Base-by-base conservation (phyloP, 2,113 vertebrate genomes). In the Climacteris rufus region DNA sequence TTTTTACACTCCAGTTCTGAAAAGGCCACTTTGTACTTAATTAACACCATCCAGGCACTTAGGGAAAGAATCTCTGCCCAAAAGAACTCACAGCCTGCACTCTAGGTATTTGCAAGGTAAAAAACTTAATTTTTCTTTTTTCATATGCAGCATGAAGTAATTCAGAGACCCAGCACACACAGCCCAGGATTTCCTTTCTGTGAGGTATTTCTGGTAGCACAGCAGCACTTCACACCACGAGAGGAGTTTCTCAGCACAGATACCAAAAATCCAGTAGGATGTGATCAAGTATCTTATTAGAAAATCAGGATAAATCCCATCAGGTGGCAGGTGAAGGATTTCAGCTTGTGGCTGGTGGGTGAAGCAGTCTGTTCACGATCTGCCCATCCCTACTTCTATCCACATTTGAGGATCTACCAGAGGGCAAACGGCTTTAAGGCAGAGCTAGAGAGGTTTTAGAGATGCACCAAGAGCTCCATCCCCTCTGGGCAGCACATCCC, bases 401-500 rank as follows among this genome's bases (percentile, higher is more conserved):
- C 44, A 8, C 13, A 0, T 27, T 30, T 60, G 49, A 57, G 14
- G 44, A 7, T 7, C 11, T 3, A 6, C 2, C 18, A 40, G 40
- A 30, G 39, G 27, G 39, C 24, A 80, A 63, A 42, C 0, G 4
- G 11, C 5, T 56, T 59, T 11, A 7, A 35, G 11, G 18, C 17
- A 40, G 44, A 81, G 37, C 27, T 42, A 31, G 23, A 35, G 13
- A 42, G 31, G 18, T 52, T 79, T 57, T 2, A n/a, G 49, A 5
- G 1, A 1, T 0, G 6, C 7, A n/a, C 35, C 13, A 21, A 25
- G 14, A 2, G 18, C 63, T 52, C 13, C 15, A 10, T 21, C 61
- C 10, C 10, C 21, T 3, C 3, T 11, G n/a, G 44, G 30, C 33
- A 22, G 8, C 0, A 1, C 4, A 23, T n/a, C n/a, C 42, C 10